A percentile compares a stretch with the other conserved stretches of the same genome.
These are phyloP conservation scores for Huso huso DNA, from an alignment of 2,797 vertebrate species.

Conservation along the genomic window DNA sequence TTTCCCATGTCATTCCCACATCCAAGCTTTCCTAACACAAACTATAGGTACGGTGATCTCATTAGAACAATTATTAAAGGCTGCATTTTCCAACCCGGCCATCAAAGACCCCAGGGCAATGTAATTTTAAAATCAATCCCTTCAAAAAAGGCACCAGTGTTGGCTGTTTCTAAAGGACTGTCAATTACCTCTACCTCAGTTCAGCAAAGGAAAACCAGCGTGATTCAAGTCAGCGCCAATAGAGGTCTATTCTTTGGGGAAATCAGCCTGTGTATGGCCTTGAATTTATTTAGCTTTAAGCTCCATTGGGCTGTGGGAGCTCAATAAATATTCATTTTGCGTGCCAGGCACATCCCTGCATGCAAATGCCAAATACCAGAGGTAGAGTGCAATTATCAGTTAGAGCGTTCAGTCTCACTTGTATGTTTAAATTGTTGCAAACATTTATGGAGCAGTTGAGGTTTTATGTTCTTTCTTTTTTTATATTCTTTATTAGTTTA, in stretches of 20 bases:
- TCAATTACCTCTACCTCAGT: constrained; percentile 62
- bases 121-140: constrained; percentile 34
- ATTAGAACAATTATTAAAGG: constrained; percentile 55
- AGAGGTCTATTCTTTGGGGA: constrained; percentile 75
- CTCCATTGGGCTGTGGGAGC: constrained; percentile 68
- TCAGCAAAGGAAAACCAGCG: constrained; percentile 66
- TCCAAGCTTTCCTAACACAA: constrained; percentile 51
- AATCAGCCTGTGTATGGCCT: constrained; percentile 66
- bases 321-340: constrained; percentile 65
- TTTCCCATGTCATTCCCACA: constrained; percentile 61
- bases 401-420: constrained; percentile 24
- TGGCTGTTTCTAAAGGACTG: constrained; percentile 65
- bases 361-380: constrained; percentile 51
- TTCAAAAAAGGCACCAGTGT: constrained; percentile 40
- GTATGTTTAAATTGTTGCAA: too few species aligned
- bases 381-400: constrained; percentile 27
- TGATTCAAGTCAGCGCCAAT: constrained; percentile 73
- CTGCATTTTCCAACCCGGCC: constrained; percentile 25
- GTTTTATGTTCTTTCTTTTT: too few species aligned
- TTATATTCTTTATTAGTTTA: too few species aligned
- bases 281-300: constrained; percentile 70
- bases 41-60: constrained; percentile 52
- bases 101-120: constrained; percentile 27
- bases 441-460: too few species aligned
- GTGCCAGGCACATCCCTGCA: constrained; percentile 51